Percentiles rank a stretch among this genome's conserved stretches.
Evolutionary conservation across 2,113 vertebrate genomes (phyloP).

Genomic region (Sorex araneus): DNA sequence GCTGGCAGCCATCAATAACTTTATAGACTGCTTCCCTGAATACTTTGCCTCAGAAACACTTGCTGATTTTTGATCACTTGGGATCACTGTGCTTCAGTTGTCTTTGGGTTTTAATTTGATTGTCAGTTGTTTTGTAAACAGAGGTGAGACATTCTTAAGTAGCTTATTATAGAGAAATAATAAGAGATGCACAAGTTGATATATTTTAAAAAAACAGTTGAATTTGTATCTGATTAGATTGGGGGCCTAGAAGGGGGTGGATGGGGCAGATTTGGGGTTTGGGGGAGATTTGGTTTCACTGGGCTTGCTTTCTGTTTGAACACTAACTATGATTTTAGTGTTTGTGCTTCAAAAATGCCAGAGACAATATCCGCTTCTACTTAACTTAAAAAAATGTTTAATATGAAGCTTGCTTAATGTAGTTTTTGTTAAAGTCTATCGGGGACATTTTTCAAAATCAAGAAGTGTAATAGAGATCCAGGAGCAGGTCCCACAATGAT

Average conservation of each 20-base stretch:
- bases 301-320: conserved; percentile 59
- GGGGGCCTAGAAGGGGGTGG: background rate
- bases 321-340: conserved; percentile 54
- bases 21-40: conserved; percentile 44
- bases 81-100: background rate
- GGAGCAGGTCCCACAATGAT: conserved; percentile 23
- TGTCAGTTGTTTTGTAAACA: conserved; percentile 49
- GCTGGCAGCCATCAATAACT: conserved; percentile 36
- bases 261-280: background rate
- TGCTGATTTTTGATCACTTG: conserved; percentile 59
- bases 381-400: conserved; percentile 62
- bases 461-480: background rate
- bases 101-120: conserved; percentile 53
- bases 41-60: conserved; percentile 31
- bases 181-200: conserved; percentile 62
- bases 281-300: background rate
- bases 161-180: conserved; percentile 62
- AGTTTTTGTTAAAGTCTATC: background rate
- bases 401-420: conserved; percentile 5
- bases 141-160: conserved; percentile 27
- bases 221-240: conserved; percentile 46
- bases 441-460: conserved; percentile 51
- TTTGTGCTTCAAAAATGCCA: conserved; percentile 57
- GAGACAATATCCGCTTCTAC: conserved; percentile 9
- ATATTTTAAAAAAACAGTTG: conserved; percentile 47